phyloP scores from a whole-genome alignment of 1,140 invertebrate species.

The Brachionus manjavacas region DNA sequence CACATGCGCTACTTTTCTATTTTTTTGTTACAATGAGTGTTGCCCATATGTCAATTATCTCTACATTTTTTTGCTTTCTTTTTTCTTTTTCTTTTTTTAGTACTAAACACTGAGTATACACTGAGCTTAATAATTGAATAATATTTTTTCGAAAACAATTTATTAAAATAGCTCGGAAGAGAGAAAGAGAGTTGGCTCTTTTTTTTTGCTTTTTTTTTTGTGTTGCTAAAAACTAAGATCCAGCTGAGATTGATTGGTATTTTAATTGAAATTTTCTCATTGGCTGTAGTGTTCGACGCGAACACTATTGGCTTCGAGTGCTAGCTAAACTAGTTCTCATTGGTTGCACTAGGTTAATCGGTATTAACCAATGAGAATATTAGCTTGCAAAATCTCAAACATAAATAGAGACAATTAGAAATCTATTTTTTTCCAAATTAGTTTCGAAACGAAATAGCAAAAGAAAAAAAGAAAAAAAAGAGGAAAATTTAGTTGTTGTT shows the following conservation, averaged over 20 bases:
- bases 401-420: conserved; percentile 40
- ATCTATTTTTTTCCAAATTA: conserved; percentile 13
- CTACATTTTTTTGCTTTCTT: neutral
- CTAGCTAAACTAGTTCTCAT: neutral
- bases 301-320: neutral
- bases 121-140: neutral
- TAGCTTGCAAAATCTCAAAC: neutral
- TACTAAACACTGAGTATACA: neutral
- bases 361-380: neutral
- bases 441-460: neutral
- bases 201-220: neutral
- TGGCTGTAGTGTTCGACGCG: neutral
- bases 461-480: neutral
- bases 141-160: neutral
- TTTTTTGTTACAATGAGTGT: too few relatives aligned
- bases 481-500: neutral
- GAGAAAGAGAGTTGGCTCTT: neutral
- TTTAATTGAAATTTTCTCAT: conserved; percentile 28
- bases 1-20: neutral
- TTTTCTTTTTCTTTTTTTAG: neutral
- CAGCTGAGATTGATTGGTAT: conserved; percentile 40
- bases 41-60: neutral
- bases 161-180: conserved; percentile 18
- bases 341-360: neutral
- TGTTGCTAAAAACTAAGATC: neutral